phyloP scores from a whole-genome alignment of 2,888 invertebrate species.

The Herminia tarsipennalis region DNA sequence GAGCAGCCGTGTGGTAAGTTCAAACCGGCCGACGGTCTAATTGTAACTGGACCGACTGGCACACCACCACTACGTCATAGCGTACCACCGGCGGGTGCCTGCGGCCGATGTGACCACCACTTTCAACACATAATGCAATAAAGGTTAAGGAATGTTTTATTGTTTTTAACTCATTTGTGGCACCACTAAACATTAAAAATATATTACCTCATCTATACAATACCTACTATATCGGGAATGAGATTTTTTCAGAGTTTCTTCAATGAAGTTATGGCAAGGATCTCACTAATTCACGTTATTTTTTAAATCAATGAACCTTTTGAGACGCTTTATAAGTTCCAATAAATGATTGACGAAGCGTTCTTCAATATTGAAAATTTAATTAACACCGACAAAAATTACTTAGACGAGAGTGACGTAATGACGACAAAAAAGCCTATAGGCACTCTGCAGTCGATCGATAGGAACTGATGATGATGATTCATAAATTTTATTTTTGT shows the following conservation, averaged over 20 bases:
- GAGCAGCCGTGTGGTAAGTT: constrained; percentile 52
- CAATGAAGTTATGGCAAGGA: no score
- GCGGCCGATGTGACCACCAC: constrained; percentile 24
- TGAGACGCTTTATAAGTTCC: background rate
- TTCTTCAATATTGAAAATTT: background rate
- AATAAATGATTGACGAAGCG: constrained; percentile 1
- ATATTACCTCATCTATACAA: no score
- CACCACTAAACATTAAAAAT: constrained; percentile 8
- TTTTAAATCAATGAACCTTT: background rate
- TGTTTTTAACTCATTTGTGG: constrained; percentile 23
- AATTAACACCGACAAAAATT: constrained; percentile 1
- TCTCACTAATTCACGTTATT: background rate
- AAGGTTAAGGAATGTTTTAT: constrained; percentile 45
- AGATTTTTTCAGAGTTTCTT: no score
- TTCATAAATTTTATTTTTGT: no score
- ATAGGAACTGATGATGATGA: no score
- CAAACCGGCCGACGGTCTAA: constrained; percentile 63
- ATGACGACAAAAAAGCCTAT: no score
- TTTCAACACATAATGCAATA: constrained; percentile 45
- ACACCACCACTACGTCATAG: constrained; percentile 48
- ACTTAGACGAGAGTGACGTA: no score
- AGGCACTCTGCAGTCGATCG: no score
- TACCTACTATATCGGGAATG: no score
- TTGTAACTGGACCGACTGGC: constrained; percentile 61
- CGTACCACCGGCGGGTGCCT: constrained; percentile 29